A percentile compares a stretch with the other conserved stretches of the same genome.
Conservation (phyloP, 2,113 vertebrate genomes). For the Oceanites oceanicus region DNA sequence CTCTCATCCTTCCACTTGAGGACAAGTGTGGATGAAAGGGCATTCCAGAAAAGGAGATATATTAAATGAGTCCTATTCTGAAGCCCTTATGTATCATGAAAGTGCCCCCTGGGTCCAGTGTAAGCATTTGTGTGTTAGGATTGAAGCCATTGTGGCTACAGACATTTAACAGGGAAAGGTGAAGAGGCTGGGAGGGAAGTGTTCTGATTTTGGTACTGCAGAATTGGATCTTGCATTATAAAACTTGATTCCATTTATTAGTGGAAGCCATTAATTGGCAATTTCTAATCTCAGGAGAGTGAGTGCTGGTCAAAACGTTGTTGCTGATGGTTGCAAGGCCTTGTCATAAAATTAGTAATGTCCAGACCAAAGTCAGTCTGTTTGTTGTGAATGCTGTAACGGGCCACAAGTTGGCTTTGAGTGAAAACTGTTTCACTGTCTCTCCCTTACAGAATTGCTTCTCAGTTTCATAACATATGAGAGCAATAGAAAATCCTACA, state of each 20-base stretch:
- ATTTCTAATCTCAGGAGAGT: slow-evolving; percentile 3
- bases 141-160: slow-evolving; percentile 13
- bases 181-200: slow-evolving; percentile 26
- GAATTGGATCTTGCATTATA: slow-evolving; percentile 20
- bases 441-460: not conserved
- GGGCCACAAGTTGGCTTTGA: not conserved
- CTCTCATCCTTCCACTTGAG: slow-evolving; percentile 35
- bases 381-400: not conserved
- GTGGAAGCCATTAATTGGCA: slow-evolving; percentile 25
- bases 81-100: slow-evolving; percentile 46
- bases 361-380: not conserved
- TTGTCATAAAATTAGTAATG: not conserved
- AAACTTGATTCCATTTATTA: slow-evolving; percentile 23
- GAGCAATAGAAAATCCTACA: not conserved
- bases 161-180: not conserved
- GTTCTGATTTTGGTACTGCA: not conserved
- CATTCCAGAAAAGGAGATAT: slow-evolving; percentile 23
- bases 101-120: slow-evolving; percentile 47
- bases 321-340: not conserved
- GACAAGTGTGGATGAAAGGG: slow-evolving; percentile 45
- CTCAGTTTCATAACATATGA: not conserved
- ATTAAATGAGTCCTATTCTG: slow-evolving; percentile 48
- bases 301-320: not conserved
- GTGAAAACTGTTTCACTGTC: not conserved
- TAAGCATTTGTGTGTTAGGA: slow-evolving; percentile 27